phyloP scores from a whole-genome alignment of 2,797 vertebrate genomes.

The Manis pentadactyla region DNA sequence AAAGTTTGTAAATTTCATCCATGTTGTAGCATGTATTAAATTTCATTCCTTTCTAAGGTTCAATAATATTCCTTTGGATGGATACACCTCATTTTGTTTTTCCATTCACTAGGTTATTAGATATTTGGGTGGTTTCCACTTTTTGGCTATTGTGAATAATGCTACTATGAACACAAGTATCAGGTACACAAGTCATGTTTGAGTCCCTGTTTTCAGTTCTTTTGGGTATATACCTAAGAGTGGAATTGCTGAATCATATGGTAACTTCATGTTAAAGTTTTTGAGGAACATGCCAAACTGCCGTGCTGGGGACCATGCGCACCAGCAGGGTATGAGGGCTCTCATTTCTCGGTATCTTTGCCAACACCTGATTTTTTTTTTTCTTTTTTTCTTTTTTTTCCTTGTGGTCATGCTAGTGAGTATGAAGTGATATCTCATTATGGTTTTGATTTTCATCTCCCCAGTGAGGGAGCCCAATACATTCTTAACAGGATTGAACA shows the following conservation, averaged over 20 bases:
- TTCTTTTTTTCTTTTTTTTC: background rate
- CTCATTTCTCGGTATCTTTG: background rate
- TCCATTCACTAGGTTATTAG: background rate
- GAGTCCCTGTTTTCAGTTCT: background rate
- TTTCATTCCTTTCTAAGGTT: background rate
- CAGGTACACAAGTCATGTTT: background rate
- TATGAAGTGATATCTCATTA: background rate
- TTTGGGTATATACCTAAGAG: background rate
- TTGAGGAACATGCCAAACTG: background rate
- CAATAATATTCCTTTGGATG: background rate
- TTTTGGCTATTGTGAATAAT: background rate
- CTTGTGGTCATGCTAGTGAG: background rate
- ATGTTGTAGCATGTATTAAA: background rate
- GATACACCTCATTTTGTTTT: background rate
- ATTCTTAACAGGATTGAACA: background rate
- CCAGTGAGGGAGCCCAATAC: background rate
- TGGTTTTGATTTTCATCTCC: slow-evolving; percentile 52
- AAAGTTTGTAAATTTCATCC: slow-evolving; percentile 1
- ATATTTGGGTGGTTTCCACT: background rate
- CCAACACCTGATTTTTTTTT: background rate
- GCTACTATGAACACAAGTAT: background rate
- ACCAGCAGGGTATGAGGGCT: background rate
- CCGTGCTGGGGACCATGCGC: background rate
- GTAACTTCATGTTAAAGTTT: background rate
- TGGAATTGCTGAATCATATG: background rate